Evolutionary conservation across 2,113 vertebrate species (phyloP), one percentile per base, ranked within the genome.

Genomic region (Ceyx margarethae): DNA sequence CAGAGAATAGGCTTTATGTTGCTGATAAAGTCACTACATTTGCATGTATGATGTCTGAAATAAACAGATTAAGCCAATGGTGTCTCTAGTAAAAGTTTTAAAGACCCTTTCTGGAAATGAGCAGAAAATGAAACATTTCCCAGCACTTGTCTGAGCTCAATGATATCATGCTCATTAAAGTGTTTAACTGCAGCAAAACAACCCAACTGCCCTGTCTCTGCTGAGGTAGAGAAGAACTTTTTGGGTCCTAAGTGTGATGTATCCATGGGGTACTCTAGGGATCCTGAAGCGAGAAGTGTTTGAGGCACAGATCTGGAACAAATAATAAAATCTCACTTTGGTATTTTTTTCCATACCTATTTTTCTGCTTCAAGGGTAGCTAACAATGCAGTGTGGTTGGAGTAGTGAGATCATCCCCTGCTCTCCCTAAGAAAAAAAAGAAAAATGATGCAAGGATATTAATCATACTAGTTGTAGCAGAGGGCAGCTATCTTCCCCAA

Each of bases 391-490:
- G 16, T 48, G 35, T 73, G 40, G 53, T 29, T 90, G 13, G 14
- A 84, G 17, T 57, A 62, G 10, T 42, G 22, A 92, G 35, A 90
- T 86, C 57, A 57, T n/a, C 54, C 53, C 18, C n/a, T 62, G 35
- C 8, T 77, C 3, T 57, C 16, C 42, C 25, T 53, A 56, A 57
- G 25, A 28, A 42, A 28, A 50, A 65, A 78, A 79, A 46, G 53
- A 51, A 23, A 4, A 22, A 40, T 61, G 62, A 85, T 54, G 43
- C 73, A 92, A 95, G 19, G 21, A 20, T 89, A 77, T 89, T 82
- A 89, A 95, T 91, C 67, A 51, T 81, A 87, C 77, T 82, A 90
- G 46, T 72, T 77, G 87, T 94, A 68, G 56, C 94, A 95, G 72
- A 92, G 91, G 87, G 87, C 82, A 87, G 22, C 68, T 95, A 85